Base-by-base conservation (phyloP, 2,888 invertebrate species). In the Stenoptilia bipunctidactyla region DNA sequence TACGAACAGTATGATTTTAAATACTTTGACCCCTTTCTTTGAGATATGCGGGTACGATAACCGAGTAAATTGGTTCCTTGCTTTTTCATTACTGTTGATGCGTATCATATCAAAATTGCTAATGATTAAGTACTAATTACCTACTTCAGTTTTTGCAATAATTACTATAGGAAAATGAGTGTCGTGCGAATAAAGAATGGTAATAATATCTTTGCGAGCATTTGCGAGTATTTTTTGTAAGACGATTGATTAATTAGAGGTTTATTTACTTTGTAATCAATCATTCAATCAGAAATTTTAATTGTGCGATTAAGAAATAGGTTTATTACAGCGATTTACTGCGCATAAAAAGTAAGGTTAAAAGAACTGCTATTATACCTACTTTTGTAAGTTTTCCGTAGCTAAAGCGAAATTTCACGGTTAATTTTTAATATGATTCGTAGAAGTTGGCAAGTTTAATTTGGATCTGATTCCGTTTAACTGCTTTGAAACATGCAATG, bases 341-440 rank as follows among this genome's bases (percentile, higher is more conserved):
- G n/a, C n/a, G n/a, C n/a, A n/a, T n/a, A n/a, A n/a, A n/a, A n/a
- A n/a, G n/a, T n/a, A n/a, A n/a, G n/a, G n/a, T n/a, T n/a, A n/a
- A n/a, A n/a, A n/a, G n/a, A n/a, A n/a, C n/a, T n/a, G n/a, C n/a
- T n/a, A n/a, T n/a, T n/a, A n/a, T n/a, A n/a, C n/a, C 52, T 20
- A 20, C 20, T 3, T 20, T 8, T 5, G 20, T 20, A 60, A 63
- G 58, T 62, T 60, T 59, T 52, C 66, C 66, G 66, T 62, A 61
- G 55, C 68, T 58, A 72, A 77, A 66, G 65, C 51, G 58, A 74
- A 75, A 80, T 83, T 83, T 82, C 79, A 83, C 69, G 80, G 80
- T 58, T 74, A 75, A 77, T 82, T 80, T 79, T 79, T 75, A 20
- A 65, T 66, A 68, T 74, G 66, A 72, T 71, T 72, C 69, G 68